These are phyloP conservation scores for Aproaerema taeniolella DNA, from an alignment of 2,888 invertebrate species.

Conservation along the genomic window DNA sequence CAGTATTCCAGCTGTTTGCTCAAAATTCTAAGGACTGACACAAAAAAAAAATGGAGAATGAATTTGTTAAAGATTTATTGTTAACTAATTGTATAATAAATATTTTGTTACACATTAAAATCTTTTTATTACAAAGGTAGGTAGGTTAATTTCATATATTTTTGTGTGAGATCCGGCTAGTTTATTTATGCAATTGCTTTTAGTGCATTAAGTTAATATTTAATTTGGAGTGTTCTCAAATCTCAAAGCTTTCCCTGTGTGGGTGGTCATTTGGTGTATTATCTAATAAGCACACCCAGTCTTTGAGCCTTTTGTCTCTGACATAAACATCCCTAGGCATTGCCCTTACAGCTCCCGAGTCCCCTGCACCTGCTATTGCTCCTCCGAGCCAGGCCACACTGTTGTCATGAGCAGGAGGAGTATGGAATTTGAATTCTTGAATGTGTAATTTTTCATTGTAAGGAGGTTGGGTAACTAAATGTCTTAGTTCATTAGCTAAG, in stretches of 20 bases:
- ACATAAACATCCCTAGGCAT: conserved; percentile 84
- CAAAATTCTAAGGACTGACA: too few species aligned
- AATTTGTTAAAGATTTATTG: too few species aligned
- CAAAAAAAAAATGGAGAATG: too few species aligned
- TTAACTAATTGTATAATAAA: conserved; percentile 6
- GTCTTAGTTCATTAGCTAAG: conserved; percentile 85
- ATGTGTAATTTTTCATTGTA: conserved; percentile 60
- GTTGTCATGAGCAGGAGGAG: conserved; percentile 85
- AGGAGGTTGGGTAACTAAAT: conserved; percentile 78
- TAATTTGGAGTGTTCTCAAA: conserved; percentile 6
- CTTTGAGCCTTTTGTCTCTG: conserved; percentile 83
- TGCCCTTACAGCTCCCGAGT: conserved; percentile 82
- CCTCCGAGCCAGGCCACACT: conserved; percentile 93
- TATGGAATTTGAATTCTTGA: conserved; percentile 84
- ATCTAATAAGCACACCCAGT: conserved; percentile 86
- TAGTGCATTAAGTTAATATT: background rate
- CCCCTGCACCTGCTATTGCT: conserved; percentile 54
- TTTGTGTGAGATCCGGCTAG: background rate
- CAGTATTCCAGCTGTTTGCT: too few species aligned
- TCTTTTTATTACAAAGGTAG: conserved; percentile 3
- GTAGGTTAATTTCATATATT: background rate
- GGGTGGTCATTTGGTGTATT: conserved; percentile 49
- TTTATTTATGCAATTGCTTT: background rate
- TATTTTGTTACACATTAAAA: background rate
- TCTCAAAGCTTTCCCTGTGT: conserved; percentile 13